phyloP scores from a whole-genome alignment of 2,888 invertebrate species.

The Phaedon cochleariae region DNA sequence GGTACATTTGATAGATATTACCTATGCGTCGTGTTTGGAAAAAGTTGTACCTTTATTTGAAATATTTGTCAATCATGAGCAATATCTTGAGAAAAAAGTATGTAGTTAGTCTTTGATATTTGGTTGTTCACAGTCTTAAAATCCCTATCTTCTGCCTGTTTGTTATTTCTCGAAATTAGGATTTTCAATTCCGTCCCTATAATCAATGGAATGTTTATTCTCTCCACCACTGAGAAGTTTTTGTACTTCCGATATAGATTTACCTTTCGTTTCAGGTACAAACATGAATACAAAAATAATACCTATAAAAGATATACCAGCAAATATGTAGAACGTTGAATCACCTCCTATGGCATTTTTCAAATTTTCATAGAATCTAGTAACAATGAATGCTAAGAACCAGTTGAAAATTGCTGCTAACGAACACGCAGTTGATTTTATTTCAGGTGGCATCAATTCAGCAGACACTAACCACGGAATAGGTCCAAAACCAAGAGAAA shows the following conservation, averaged over 20 bases:
- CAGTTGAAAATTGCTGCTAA: slow-evolving; percentile 84
- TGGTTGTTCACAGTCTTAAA: too few species aligned
- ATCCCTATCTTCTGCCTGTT: too few species aligned
- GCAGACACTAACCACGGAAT: slow-evolving; percentile 88
- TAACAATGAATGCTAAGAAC: slow-evolving; percentile 81
- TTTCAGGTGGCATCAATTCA: slow-evolving; percentile 81
- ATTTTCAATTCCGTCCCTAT: slow-evolving; percentile 45
- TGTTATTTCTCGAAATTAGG: slow-evolving; percentile 41
- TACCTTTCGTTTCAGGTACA: slow-evolving; percentile 76
- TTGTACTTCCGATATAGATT: slow-evolving; percentile 55
- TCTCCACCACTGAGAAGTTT: slow-evolving; percentile 36
- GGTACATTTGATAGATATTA: too few species aligned
- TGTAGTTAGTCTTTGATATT: too few species aligned
- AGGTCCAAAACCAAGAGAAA: slow-evolving; percentile 86
- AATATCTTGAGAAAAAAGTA: too few species aligned
- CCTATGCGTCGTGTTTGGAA: too few species aligned
- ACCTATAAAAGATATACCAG: slow-evolving; percentile 71
- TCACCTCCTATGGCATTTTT: slow-evolving; percentile 67
- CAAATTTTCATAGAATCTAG: slow-evolving; percentile 73
- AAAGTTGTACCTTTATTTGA: too few species aligned
- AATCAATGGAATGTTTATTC: slow-evolving; percentile 1
- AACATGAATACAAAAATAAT: slow-evolving; percentile 73
- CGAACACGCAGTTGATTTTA: slow-evolving; percentile 79
- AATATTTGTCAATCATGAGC: too few species aligned
- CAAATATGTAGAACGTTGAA: slow-evolving; percentile 79